Evolutionary conservation across 2,888 invertebrate species (phyloP), one percentile per base, ranked within the genome.

Genomic region (Zaprionus bogoriensis): DNA sequence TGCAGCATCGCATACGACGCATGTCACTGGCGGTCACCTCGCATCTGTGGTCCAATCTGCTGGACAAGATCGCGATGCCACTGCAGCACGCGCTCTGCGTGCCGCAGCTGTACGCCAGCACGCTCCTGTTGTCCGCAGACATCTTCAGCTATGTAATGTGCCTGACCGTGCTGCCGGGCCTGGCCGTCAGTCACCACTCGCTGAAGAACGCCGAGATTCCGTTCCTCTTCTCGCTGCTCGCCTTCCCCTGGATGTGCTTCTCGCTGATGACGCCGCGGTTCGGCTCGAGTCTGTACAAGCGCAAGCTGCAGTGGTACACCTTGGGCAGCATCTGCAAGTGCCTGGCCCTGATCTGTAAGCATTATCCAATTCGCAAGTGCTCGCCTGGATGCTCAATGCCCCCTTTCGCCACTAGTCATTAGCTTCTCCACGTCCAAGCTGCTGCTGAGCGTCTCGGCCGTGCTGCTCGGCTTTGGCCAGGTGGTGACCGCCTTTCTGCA

Each of bases 221-320:
- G 6, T 91, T 91, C 57, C 76, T 91, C 10, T 91, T 90, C 66
- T 91, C 90, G 0, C 66, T 91, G 51, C 70, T 91, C n/a, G 90
- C 91, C n/a, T 91, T 91, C 58, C 90, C 90, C 1, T 91, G 90
- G 90, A 91, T 91, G 90, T 91, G 90, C 71, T 91, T 91, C 62
- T 89, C 90, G 1, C 69, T 91, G 73, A 91, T 91, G 91, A 91
- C 91, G 19, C 90, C 91, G 1, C 88, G 91, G 6, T 91, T 91
- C 57, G 90, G 90, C 0, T 85, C 82, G 0, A 89, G 88, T 5
- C 80, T 91, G 3, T 87, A 87, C 52, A 90, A 90, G 48, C 83
- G 85, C 9, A 90, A 90, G 63, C 78, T 89, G 19, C 85, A 90
- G 32, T 91, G 90, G 90, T 89, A 90, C 66, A 89, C 89, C 0